phyloP scores from a whole-genome alignment of 92 coral and sea anemone genomes.

The Zoanthus solanderi region DNA sequence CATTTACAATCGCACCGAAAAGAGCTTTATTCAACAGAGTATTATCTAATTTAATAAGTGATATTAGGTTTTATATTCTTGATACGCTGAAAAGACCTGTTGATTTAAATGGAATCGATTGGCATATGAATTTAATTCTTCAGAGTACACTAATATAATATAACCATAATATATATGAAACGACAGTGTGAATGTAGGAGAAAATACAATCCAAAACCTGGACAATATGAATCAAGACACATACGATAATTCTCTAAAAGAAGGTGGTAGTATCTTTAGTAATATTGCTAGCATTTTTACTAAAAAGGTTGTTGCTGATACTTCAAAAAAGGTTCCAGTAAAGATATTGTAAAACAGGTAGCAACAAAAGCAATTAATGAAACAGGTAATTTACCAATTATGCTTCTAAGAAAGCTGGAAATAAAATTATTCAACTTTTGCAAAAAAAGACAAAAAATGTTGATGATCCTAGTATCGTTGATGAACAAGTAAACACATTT shows the following conservation, averaged over 20 bases:
- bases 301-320: not conserved
- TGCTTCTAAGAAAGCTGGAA: not conserved
- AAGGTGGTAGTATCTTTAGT: not conserved
- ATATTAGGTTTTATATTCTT: slow-evolving; percentile 5
- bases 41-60: slow-evolving; percentile 6
- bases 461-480: not conserved
- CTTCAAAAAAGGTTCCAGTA: not conserved
- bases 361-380: not conserved
- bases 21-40: slow-evolving; percentile 10
- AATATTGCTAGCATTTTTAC: not conserved
- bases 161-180: not conserved
- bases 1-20: not conserved
- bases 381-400: not conserved
- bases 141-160: not conserved
- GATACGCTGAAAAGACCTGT: slow-evolving; percentile 24
- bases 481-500: not conserved
- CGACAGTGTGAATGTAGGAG: not conserved
- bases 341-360: not conserved
- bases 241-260: not conserved
- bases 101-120: slow-evolving; percentile 4
- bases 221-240: not conserved
- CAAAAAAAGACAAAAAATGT: not conserved
- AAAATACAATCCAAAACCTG: not conserved
- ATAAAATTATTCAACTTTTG: not conserved
- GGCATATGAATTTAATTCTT: slow-evolving; percentile 11